phyloP scores from a whole-genome alignment of 2,797 vertebrate species.

The Chloroceryle amazona region DNA sequence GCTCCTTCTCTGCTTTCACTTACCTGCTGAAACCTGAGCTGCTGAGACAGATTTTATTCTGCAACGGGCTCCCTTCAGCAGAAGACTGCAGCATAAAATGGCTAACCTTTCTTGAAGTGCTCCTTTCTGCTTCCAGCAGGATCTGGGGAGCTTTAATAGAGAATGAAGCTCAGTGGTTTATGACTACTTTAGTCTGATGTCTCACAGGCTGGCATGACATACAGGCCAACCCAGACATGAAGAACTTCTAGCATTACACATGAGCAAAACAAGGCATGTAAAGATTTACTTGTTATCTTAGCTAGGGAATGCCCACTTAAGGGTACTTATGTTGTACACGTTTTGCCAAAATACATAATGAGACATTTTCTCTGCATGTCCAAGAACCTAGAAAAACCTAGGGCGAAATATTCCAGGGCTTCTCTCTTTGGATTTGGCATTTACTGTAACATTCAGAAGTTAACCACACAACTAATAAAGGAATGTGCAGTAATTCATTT shows the following conservation, averaged over 20 bases:
- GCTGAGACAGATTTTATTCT: not conserved
- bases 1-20: not conserved
- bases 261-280: not conserved
- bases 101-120: not conserved
- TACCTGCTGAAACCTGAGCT: not conserved
- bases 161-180: not conserved
- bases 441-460: constrained; percentile 15
- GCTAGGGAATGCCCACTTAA: not conserved
- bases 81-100: not conserved
- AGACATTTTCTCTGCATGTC: not conserved
- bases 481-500: constrained; percentile 72
- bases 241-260: not conserved
- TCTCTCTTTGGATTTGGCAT: not conserved
- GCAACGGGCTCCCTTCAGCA: not conserved
- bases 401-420: not conserved
- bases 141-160: not conserved
- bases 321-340: not conserved
- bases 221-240: not conserved
- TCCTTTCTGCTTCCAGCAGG: not conserved
- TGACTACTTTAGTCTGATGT: not conserved
- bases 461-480: constrained; percentile 39
- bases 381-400: not conserved
- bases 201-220: not conserved
- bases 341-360: not conserved
- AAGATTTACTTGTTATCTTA: not conserved